phyloP scores from a whole-genome alignment of 1,140 invertebrate genomes.

The Drosophila ambigua region DNA sequence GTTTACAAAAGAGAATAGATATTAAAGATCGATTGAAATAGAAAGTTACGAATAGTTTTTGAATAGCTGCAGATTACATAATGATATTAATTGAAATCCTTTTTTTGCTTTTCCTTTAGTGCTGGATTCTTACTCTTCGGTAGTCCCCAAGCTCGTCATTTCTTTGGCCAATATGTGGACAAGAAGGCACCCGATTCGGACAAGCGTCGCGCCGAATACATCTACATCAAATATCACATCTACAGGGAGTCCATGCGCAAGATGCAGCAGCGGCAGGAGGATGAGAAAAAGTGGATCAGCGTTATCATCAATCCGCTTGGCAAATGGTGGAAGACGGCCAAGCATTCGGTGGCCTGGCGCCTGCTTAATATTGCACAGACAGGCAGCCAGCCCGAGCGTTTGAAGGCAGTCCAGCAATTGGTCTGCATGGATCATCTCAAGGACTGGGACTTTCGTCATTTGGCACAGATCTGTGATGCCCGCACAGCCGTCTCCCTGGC shows the following conservation, averaged over 20 bases:
- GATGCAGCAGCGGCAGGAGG: slow-evolving; percentile 73
- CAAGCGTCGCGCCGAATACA: slow-evolving; percentile 79
- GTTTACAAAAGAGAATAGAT: too few relatives aligned
- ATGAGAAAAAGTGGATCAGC: slow-evolving; percentile 83
- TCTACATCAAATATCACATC: slow-evolving; percentile 83
- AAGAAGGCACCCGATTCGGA: slow-evolving; percentile 68
- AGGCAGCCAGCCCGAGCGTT: slow-evolving; percentile 79
- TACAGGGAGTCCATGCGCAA: slow-evolving; percentile 82
- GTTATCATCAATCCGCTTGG: slow-evolving; percentile 82
- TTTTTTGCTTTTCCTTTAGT: slow-evolving; percentile 41
- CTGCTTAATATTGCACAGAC: slow-evolving; percentile 84
- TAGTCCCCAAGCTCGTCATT: slow-evolving; percentile 63
- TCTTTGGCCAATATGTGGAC: slow-evolving; percentile 66
- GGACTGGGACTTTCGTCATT: slow-evolving; percentile 87
- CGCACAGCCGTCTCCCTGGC: slow-evolving; percentile 87
- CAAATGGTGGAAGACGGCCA: slow-evolving; percentile 84
- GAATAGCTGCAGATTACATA: background rate
- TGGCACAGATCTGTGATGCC: slow-evolving; percentile 88
- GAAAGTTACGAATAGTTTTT: background rate
- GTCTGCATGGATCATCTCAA: slow-evolving; percentile 83
- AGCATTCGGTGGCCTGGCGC: slow-evolving; percentile 84
- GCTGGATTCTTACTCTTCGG: slow-evolving; percentile 76
- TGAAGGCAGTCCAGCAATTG: slow-evolving; percentile 84
- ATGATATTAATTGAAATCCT: background rate
- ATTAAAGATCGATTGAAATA: background rate